These are phyloP conservation scores for Argopecten irradians DNA, from an alignment of 1,140 invertebrate genomes.

Conservation along the genomic window DNA sequence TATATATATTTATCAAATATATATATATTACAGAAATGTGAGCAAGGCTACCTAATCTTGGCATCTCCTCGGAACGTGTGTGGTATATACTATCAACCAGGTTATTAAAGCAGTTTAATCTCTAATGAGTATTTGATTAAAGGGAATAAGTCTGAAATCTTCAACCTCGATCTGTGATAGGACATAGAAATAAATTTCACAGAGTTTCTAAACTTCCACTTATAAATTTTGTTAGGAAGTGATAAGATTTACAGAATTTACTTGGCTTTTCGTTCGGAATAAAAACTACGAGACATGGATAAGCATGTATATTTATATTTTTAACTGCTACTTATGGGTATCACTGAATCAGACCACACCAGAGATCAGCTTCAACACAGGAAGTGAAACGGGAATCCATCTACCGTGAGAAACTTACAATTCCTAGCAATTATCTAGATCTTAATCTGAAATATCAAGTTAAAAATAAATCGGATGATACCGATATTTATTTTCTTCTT, in stretches of 20 bases:
- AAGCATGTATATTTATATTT: background rate
- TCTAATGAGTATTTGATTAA: slow-evolving; percentile 16
- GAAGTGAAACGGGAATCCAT: background rate
- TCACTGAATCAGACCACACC: background rate
- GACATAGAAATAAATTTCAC: background rate
- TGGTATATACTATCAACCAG: background rate
- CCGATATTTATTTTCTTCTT: background rate
- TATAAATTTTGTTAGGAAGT: background rate
- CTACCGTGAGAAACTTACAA: background rate
- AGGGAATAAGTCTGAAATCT: background rate
- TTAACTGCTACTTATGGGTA: background rate
- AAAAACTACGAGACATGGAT: background rate
- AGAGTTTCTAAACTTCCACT: background rate
- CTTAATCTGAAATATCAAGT: background rate
- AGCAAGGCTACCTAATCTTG: background rate
- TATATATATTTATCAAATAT: no score
- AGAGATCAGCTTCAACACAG: background rate
- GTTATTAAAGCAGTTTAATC: slow-evolving; percentile 2
- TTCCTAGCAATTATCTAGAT: background rate
- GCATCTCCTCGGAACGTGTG: background rate
- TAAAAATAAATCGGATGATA: background rate
- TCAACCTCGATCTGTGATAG: background rate
- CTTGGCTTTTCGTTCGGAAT: background rate
- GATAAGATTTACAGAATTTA: background rate
- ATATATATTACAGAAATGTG: background rate